Percentiles rank a stretch among this genome's conserved stretches.
Conservation (phyloP, 2,797 vertebrate species). For the Leptoclinus maculatus region DNA sequence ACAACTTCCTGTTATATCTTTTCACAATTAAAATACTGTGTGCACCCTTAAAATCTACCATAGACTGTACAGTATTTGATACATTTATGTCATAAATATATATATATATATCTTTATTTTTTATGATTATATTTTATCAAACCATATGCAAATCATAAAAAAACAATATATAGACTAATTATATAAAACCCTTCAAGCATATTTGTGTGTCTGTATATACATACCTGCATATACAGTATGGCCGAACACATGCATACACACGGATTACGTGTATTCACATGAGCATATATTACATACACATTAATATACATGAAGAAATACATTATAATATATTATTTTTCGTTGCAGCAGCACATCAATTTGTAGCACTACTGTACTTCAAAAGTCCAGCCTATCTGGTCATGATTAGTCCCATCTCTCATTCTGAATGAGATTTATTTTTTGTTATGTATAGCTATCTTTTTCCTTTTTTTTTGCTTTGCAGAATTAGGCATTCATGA, state of each 20-base stretch:
- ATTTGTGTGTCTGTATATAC: neutral
- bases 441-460: neutral
- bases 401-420: neutral
- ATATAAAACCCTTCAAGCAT: too few relatives aligned
- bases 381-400: too few relatives aligned
- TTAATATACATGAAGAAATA: too few relatives aligned
- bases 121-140: neutral
- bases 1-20: slow-evolving; percentile 47
- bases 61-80: neutral
- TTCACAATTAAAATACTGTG: slow-evolving; percentile 47
- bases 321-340: too few relatives aligned
- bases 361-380: too few relatives aligned
- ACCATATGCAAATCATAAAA: too few relatives aligned
- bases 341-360: too few relatives aligned
- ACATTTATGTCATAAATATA: neutral
- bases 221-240: neutral
- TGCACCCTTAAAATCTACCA: neutral
- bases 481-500: neutral
- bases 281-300: too few relatives aligned
- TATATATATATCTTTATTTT: neutral
- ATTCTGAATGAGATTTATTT: neutral
- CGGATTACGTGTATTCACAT: neutral
- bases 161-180: neutral
- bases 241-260: neutral
- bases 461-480: neutral